Percentiles rank a stretch among this genome's conserved stretches.
phyloP scores from a whole-genome alignment of 2,797 vertebrate genomes.

The Lycodopsis pacificus region DNA sequence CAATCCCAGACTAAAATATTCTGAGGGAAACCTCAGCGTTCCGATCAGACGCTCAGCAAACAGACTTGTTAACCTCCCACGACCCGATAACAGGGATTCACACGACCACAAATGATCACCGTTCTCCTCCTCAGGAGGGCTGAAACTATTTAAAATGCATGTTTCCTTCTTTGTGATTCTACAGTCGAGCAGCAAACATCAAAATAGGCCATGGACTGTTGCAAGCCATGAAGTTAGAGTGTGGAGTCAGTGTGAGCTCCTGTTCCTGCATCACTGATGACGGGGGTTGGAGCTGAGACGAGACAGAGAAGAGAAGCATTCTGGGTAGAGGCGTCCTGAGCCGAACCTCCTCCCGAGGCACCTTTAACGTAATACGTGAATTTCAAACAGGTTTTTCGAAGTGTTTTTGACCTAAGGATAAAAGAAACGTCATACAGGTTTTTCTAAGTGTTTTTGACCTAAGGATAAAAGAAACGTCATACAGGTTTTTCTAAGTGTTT shows the following conservation, averaged over 20 bases:
- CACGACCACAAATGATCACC: not conserved
- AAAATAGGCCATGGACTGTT: not conserved
- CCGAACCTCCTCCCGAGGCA: constrained; percentile 18
- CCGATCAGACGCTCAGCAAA: not conserved
- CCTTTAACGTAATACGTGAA: no score
- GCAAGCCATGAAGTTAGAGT: not conserved
- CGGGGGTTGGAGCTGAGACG: constrained; percentile 13
- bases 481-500: no score
- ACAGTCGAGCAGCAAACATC: not conserved
- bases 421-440: no score
- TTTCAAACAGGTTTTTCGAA: no score
- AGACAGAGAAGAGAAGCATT: constrained; percentile 18
- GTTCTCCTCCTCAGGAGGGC: not conserved
- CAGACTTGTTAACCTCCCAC: not conserved
- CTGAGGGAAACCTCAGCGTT: not conserved
- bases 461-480: no score
- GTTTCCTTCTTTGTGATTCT: not conserved
- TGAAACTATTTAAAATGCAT: not conserved
- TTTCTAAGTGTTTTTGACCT: no score
- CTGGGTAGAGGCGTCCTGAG: constrained; percentile 42
- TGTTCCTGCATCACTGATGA: constrained; percentile 30
- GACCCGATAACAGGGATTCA: not conserved
- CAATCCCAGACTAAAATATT: not conserved
- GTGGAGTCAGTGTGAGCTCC: not conserved
- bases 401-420: no score